phyloP scores from a whole-genome alignment of 2,797 vertebrate genomes.

The Rhinella marina region DNA sequence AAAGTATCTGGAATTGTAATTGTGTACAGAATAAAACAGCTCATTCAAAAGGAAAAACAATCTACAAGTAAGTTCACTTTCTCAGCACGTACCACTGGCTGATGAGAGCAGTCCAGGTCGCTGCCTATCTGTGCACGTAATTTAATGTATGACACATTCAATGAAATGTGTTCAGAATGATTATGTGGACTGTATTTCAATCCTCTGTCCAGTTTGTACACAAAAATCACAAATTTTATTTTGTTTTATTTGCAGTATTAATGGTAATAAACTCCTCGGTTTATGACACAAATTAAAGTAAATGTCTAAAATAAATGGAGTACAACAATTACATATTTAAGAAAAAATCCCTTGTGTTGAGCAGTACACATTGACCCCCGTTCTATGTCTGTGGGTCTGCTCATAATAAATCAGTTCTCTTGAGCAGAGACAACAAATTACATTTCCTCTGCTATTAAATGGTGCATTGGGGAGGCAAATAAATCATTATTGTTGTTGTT shows the following conservation, averaged over 20 bases:
- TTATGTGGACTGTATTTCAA: constrained; percentile 4
- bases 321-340: constrained; percentile 45
- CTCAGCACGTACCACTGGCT: not conserved
- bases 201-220: not conserved
- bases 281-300: not conserved
- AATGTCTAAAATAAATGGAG: constrained; percentile 39
- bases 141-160: constrained; percentile 34
- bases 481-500: constrained; percentile 62
- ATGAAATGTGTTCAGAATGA: constrained; percentile 30
- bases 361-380: constrained; percentile 44
- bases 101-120: constrained; percentile 9
- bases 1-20: not conserved
- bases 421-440: constrained; percentile 61
- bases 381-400: constrained; percentile 37
- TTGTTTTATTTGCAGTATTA: not conserved
- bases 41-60: not conserved
- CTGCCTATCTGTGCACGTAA: constrained; percentile 16
- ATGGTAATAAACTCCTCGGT: not conserved
- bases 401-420: constrained; percentile 58
- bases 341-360: constrained; percentile 3
- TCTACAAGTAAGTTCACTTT: constrained; percentile 13
- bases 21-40: not conserved
- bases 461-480: constrained; percentile 52
- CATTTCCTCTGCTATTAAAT: constrained; percentile 61
- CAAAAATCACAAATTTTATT: not conserved